Percentiles rank a stretch among this genome's conserved stretches.
phyloP scores from a whole-genome alignment of 2,113 vertebrate species.

The Elephantulus edwardii region DNA sequence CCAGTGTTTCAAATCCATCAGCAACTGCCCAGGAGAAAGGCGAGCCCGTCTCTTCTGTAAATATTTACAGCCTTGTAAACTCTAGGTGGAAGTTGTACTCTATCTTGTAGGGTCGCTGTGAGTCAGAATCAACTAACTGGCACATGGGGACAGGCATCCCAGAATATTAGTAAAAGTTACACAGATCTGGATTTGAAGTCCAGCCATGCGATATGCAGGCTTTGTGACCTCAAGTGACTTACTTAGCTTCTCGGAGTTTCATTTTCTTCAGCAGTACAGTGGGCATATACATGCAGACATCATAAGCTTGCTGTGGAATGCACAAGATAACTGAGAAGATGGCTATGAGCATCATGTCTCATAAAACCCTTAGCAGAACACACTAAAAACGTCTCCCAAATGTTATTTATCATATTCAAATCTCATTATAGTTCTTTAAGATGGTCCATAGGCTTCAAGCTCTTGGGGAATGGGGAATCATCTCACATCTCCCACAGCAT shows the following conservation, averaged over 20 bases:
- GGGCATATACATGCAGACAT: not conserved
- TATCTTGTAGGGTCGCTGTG: not conserved
- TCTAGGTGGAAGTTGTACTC: not conserved
- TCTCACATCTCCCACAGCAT: not conserved
- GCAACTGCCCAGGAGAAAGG: not conserved
- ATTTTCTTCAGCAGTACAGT: not conserved
- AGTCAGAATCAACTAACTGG: not conserved
- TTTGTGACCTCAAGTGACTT: not conserved
- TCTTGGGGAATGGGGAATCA: not conserved
- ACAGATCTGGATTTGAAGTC: not conserved
- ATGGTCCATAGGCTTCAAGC: not conserved
- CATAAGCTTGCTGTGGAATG: not conserved
- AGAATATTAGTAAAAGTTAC: not conserved
- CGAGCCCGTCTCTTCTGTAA: not conserved
- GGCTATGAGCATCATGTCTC: not conserved
- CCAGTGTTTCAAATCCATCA: not conserved
- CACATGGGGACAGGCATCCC: not conserved
- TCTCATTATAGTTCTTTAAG: not conserved
- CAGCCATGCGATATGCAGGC: not conserved
- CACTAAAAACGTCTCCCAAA: not conserved
- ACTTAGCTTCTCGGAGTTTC: not conserved
- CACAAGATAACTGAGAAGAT: not conserved
- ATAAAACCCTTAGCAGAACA: not conserved
- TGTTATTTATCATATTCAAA: not conserved
- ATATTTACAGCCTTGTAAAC: not conserved